Base-by-base conservation (phyloP, 2,888 invertebrate species). In the Iselma pallidipennis region DNA sequence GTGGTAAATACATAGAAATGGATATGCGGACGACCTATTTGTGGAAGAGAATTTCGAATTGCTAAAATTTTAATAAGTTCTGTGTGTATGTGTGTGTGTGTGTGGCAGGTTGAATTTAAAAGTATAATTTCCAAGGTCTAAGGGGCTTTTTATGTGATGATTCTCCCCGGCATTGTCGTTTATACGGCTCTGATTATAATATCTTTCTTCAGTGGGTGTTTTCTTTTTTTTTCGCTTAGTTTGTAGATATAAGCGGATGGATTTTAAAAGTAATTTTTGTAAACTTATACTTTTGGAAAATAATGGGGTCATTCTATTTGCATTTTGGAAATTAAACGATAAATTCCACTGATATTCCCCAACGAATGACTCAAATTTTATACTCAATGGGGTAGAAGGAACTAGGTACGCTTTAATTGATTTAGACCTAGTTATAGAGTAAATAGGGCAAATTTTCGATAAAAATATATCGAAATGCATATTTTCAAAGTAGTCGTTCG, bases 61-160 rank as follows among this genome's bases (percentile, higher is more conserved):
- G 49, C 49, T 45, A 2, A 58, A 58, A 58, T 58, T 58, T 58
- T 58, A 48, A 58, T 58, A 58, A 58, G 45, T 58, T 31, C 21
- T 37, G 16, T 14, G 16, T 37, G 16, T 29, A n/a, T n/a, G n/a
- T n/a, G n/a, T n/a, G n/a, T 31, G 45, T 37, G 16, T 14, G 16
- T 37, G 16, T 29, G 14, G 19, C 21, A 21, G 57, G 45, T 28
- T n/a, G 53, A 49, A 58, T 58, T 58, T 58, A 29, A 58, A 58
- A 58, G 52, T 58, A 48, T 59, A 59, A 59, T 59, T 49, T 59
- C 54, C 45, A 45, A 21, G 21, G 45, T 45, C 7, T 9, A 16
- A 37, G 29, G 19, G 21, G 50, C 10, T n/a, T 29, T 58, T 53
- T 58, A 53, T 52, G 52, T 55, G 55, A 21, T 31, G n/a, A 29